Evolutionary conservation across 2,797 vertebrate species (phyloP).

Genomic region (Anableps anableps): DNA sequence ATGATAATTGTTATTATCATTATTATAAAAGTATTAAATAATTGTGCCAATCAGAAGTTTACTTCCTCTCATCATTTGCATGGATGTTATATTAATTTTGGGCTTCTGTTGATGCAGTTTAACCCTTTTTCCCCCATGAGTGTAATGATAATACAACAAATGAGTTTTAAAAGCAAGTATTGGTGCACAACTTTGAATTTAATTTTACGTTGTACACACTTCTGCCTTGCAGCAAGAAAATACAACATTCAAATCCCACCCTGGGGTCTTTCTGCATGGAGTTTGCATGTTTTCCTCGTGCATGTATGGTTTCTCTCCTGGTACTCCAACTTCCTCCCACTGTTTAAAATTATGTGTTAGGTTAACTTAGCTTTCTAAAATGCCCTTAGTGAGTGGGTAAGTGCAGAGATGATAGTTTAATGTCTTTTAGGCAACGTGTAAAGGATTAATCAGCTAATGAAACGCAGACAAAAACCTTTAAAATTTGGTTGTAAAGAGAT

Average conservation of each 20-base stretch:
- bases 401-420: too few relatives aligned
- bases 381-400: not conserved
- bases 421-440: too few relatives aligned
- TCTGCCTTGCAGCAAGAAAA: not conserved
- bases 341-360: not conserved
- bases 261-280: not conserved
- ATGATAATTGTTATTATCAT: too few relatives aligned
- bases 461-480: not conserved
- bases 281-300: not conserved
- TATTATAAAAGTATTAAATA: too few relatives aligned
- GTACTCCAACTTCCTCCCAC: not conserved
- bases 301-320: not conserved
- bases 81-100: not conserved
- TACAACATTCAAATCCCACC: not conserved
- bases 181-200: not conserved
- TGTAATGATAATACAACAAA: not conserved
- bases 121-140: not conserved
- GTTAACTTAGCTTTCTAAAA: not conserved
- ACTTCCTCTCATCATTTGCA: not conserved
- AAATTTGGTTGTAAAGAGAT: not conserved
- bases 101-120: not conserved
- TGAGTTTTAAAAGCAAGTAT: not conserved
- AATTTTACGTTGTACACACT: too few relatives aligned
- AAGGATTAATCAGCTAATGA: too few relatives aligned
- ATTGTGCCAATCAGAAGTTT: not conserved